phyloP scores from a whole-genome alignment of 2,113 vertebrate species.

The Trichomycterus rosablanca region DNA sequence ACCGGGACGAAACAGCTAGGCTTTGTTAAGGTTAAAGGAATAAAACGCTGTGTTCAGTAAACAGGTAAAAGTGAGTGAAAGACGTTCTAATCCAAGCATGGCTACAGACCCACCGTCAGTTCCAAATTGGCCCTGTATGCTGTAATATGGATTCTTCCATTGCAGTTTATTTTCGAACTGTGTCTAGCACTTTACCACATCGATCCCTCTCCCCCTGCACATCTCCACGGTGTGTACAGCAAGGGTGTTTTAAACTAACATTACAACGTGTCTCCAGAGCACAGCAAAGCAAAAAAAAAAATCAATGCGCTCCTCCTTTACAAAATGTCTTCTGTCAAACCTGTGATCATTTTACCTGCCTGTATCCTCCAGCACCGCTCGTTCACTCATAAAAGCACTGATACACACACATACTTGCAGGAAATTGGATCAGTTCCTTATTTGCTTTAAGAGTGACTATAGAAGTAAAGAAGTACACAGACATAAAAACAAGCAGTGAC shows the following conservation, averaged over 20 bases:
- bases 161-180: slow-evolving; percentile 35
- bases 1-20: too few relatives aligned
- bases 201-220: slow-evolving; percentile 32
- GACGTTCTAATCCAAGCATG: neutral
- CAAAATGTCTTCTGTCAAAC: slow-evolving; percentile 26
- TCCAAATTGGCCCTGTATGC: slow-evolving; percentile 2
- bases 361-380: slow-evolving; percentile 16
- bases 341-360: slow-evolving; percentile 30
- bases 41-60: slow-evolving; percentile 1
- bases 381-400: neutral
- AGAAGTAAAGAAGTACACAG: neutral
- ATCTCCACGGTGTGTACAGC: slow-evolving; percentile 17
- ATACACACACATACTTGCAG: neutral
- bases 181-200: slow-evolving; percentile 36
- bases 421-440: slow-evolving; percentile 6
- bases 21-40: too few relatives aligned
- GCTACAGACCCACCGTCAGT: slow-evolving; percentile 12
- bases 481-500: neutral
- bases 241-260: slow-evolving; percentile 38
- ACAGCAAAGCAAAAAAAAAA: slow-evolving; percentile 28
- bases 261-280: slow-evolving; percentile 1
- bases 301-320: slow-evolving; percentile 32
- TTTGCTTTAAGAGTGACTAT: slow-evolving; percentile 9
- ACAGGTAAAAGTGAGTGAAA: neutral
- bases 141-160: slow-evolving; percentile 26